A percentile compares a stretch with the other conserved stretches of the same genome.
phyloP scores from a whole-genome alignment of 2,113 vertebrate species.

The Morone saxatilis region DNA sequence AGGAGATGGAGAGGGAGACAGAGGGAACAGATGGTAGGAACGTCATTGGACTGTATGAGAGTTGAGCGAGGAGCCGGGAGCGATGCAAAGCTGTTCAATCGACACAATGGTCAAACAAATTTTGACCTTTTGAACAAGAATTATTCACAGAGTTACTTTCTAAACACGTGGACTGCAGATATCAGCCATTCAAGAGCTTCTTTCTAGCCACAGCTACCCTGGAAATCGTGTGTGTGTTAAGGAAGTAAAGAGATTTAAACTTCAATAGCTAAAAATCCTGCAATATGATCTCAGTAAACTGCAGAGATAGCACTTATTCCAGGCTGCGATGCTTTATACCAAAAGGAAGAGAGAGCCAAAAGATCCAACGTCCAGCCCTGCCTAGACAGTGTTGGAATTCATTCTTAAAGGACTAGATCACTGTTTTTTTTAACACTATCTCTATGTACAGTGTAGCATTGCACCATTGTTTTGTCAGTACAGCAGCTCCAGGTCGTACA shows the following conservation, averaged over 20 bases:
- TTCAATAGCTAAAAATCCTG: slow-evolving; percentile 32
- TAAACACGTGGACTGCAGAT: not conserved
- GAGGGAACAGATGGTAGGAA: slow-evolving; percentile 62
- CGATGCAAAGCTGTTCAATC: slow-evolving; percentile 35
- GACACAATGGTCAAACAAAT: slow-evolving; percentile 40
- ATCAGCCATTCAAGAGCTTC: not conserved
- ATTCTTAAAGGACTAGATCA: slow-evolving; percentile 4
- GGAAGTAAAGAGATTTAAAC: slow-evolving; percentile 48
- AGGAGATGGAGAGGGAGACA: slow-evolving; percentile 18
- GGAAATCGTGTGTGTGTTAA: slow-evolving; percentile 4
- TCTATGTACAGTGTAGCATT: not conserved
- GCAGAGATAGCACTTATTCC: slow-evolving; percentile 43
- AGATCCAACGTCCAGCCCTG: slow-evolving; percentile 5
- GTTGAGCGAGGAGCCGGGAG: slow-evolving; percentile 42
- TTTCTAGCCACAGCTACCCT: not conserved
- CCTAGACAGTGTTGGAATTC: slow-evolving; percentile 12
- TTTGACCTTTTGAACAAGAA: slow-evolving; percentile 55
- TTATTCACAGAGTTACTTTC: slow-evolving; percentile 39
- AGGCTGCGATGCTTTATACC: slow-evolving; percentile 15
- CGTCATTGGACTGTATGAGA: slow-evolving; percentile 43
- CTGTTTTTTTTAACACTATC: slow-evolving; percentile 5
- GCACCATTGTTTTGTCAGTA: slow-evolving; percentile 7
- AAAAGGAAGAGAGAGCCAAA: slow-evolving; percentile 17
- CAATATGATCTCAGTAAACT: slow-evolving; percentile 45
- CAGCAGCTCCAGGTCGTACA: not conserved